Evolutionary conservation across 2,797 vertebrate species (phyloP).

Genomic region (Amphiprion clarkii): DNA sequence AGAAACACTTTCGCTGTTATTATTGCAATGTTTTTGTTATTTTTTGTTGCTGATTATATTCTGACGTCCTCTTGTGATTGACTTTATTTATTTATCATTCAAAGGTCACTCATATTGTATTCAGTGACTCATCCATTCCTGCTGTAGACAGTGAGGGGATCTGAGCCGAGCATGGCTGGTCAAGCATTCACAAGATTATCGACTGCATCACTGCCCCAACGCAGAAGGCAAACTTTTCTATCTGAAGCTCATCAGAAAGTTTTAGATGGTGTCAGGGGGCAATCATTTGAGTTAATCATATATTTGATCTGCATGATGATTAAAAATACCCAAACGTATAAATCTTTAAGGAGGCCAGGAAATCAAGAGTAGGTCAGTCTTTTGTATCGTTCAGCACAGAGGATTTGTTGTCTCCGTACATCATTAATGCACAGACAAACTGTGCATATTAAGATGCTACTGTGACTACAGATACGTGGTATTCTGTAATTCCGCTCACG

Average conservation of each 20-base stretch:
- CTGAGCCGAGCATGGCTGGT: conserved; percentile 23
- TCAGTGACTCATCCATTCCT: conserved; percentile 45
- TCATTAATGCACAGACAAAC: conserved; percentile 49
- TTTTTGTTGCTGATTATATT: conserved; percentile 12
- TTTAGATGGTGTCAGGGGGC: neutral
- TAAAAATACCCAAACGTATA: conserved; percentile 36
- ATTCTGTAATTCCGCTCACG: conserved; percentile 43
- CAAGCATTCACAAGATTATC: conserved; percentile 24
- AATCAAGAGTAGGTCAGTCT: conserved; percentile 6
- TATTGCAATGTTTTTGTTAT: neutral
- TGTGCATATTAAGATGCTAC: conserved; percentile 45
- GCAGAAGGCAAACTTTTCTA: conserved; percentile 6
- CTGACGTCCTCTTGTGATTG: conserved; percentile 7
- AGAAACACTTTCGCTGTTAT: no score
- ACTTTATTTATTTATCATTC: no score
- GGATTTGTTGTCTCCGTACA: conserved; percentile 53
- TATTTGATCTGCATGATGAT: conserved; percentile 47
- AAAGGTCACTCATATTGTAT: conserved; percentile 25
- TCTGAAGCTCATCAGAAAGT: conserved; percentile 24
- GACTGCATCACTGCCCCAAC: conserved; percentile 24
- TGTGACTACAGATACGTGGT: conserved; percentile 15
- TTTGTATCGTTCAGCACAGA: conserved; percentile 61
- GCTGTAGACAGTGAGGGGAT: conserved; percentile 1
- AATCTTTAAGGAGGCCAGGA: conserved; percentile 27
- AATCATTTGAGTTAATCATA: conserved; percentile 42